Percentiles rank a stretch among this genome's conserved stretches.
Evolutionary conservation across 1,140 invertebrate genomes (phyloP).

Genomic region (Drosophila sechellia): DNA sequence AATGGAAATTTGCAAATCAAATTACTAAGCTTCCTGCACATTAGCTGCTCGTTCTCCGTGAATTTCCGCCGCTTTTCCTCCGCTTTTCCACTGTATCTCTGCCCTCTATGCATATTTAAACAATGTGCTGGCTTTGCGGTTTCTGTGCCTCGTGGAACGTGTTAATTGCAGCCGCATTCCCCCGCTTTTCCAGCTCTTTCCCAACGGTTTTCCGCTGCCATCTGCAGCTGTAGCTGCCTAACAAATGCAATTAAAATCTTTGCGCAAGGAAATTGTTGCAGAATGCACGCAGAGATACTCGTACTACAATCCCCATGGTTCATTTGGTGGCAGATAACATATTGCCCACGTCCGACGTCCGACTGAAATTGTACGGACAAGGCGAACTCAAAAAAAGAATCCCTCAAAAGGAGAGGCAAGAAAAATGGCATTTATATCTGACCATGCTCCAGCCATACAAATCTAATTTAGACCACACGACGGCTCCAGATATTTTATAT

Average conservation of each 20-base stretch:
- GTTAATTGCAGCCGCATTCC: constrained; percentile 64
- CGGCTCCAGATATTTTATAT: constrained; percentile 27
- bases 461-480: constrained; percentile 64
- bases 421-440: constrained; percentile 42
- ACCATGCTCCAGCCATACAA: constrained; percentile 48
- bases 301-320: no score
- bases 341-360: constrained; percentile 45
- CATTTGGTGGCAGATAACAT: constrained; percentile 51
- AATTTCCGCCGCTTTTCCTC: background rate
- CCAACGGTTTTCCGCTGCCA: constrained; percentile 24
- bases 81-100: constrained; percentile 5
- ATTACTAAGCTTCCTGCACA: constrained; percentile 48
- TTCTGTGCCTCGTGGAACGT: constrained; percentile 45
- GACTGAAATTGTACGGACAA: constrained; percentile 8
- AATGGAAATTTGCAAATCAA: constrained; percentile 49
- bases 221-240: constrained; percentile 45
- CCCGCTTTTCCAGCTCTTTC: constrained; percentile 7
- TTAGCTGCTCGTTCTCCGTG: constrained; percentile 8
- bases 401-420: background rate
- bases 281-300: constrained; percentile 22
- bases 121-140: constrained; percentile 51
- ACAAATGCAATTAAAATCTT: constrained; percentile 78
- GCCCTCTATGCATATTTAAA: constrained; percentile 57
- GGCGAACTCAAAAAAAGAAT: constrained; percentile 14
- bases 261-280: constrained; percentile 40